Base-by-base conservation (phyloP, 2,797 vertebrate genomes). In the Alosa sapidissima region DNA sequence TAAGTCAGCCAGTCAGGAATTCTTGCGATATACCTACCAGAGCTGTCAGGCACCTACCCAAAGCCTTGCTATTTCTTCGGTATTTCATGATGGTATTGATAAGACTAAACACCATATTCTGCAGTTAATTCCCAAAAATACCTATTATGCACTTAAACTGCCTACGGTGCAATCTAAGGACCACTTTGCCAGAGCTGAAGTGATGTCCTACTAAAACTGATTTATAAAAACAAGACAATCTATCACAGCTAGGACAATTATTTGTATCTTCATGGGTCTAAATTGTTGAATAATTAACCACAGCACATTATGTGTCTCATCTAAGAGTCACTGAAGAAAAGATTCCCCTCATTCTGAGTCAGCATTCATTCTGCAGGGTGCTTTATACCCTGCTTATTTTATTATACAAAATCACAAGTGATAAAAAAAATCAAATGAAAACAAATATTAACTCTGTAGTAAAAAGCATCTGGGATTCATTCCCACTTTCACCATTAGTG, bases 401-500 rank as follows among this genome's bases (percentile, higher is more conserved):
- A 94, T 94, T 94, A 93, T 93, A 94, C 93, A 93, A 95, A 96
- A 94, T 95, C 94, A 94, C 72, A 78, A 16, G 72, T 47, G 72
- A 78, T 78, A 72, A 93, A 91, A 93, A 92, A 93, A 92, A 93
- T 93, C 62, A 94, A 94, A 89, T 87, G 60, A 92, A 90, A 94
- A 94, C 93, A 94, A 95, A 96, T 96, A 96, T 90, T 96, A 96
- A 96, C 91, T 94, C 91, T 90, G 93, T 94, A 93, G 93, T 94
- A 96, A 95, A 94, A 96, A 95, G 94, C 94, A 94, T 89, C 94
- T 93, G 92, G 94, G 92, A 95, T 92, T 92, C 91, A 91, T 87
- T 92, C 93, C 91, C 10, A 62, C 93, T 91, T 85, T 92, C 88
- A 89, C 88, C 91, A 88, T 95, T 94, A 95, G 94, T 95, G 94